Percentiles rank a stretch among this genome's conserved stretches.
phyloP scores from a whole-genome alignment of 2,797 vertebrate genomes.

The Acipenser transmontanus region DNA sequence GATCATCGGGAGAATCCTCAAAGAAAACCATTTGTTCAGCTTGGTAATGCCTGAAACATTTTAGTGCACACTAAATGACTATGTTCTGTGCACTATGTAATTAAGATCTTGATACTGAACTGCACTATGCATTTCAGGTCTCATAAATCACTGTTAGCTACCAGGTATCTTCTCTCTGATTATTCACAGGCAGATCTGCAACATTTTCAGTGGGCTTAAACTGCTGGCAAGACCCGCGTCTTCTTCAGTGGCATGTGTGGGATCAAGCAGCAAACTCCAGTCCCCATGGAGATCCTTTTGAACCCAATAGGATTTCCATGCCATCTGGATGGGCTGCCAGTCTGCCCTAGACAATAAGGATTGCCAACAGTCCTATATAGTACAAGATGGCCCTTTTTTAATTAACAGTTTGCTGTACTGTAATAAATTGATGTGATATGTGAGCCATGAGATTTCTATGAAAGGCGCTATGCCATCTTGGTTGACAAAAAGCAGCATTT shows the following conservation, averaged over 20 bases:
- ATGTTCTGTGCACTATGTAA: constrained; percentile 12
- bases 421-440: constrained; percentile 74
- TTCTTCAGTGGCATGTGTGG: constrained; percentile 56
- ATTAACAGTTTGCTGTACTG: constrained; percentile 71
- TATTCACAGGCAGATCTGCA: constrained; percentile 27
- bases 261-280: constrained; percentile 54
- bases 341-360: constrained; percentile 68
- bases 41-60: constrained; percentile 11
- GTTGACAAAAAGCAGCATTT: too few species aligned
- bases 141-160: constrained; percentile 32
- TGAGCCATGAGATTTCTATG: constrained; percentile 72
- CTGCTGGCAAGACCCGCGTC: constrained; percentile 33
- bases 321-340: constrained; percentile 70
- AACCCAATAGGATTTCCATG: constrained; percentile 68
- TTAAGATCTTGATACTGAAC: constrained; percentile 34
- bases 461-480: constrained; percentile 47
- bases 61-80: constrained; percentile 9
- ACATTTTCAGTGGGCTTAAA: constrained; percentile 14
- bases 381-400: constrained; percentile 72
- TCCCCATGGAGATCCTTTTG: constrained; percentile 68
- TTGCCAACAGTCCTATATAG: constrained; percentile 67
- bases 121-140: constrained; percentile 31
- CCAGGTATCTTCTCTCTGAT: constrained; percentile 36
- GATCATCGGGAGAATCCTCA: constrained; percentile 14
- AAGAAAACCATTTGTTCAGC: constrained; percentile 15